Conservation (phyloP, 2,113 vertebrate genomes). For the Castor canadensis region DNA sequence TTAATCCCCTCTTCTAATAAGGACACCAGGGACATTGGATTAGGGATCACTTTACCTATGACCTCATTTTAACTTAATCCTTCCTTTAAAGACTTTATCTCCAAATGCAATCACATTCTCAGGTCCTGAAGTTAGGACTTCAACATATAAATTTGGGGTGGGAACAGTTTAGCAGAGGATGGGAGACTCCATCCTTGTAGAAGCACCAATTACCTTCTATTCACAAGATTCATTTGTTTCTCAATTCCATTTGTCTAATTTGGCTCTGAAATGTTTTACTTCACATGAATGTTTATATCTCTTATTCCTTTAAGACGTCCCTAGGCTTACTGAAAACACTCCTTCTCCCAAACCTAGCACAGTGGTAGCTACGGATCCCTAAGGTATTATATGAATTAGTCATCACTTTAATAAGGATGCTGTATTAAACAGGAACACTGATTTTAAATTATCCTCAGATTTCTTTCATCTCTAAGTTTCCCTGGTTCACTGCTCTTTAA, state of each 20-base stretch:
- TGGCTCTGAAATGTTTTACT: neutral
- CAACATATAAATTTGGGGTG: neutral
- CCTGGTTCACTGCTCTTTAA: slow-evolving; percentile 46
- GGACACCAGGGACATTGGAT: neutral
- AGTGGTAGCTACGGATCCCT: neutral
- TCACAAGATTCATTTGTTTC: neutral
- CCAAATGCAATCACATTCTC: neutral
- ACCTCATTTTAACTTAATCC: neutral
- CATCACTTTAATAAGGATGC: neutral
- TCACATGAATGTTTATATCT: neutral
- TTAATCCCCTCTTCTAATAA: neutral
- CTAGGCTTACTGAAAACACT: neutral
- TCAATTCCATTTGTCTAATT: neutral
- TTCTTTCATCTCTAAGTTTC: slow-evolving; percentile 27
- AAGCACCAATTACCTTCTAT: neutral
- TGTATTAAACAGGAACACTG: neutral
- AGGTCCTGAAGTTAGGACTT: neutral
- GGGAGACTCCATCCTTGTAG: neutral
- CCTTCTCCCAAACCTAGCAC: neutral
- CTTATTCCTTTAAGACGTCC: neutral
- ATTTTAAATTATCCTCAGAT: neutral
- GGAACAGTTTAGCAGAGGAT: neutral
- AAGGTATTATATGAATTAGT: neutral
- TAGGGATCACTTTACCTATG: neutral
- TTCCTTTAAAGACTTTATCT: neutral